Base-by-base conservation (phyloP, 2,797 vertebrate species). In the Protosalanx chinensis region DNA sequence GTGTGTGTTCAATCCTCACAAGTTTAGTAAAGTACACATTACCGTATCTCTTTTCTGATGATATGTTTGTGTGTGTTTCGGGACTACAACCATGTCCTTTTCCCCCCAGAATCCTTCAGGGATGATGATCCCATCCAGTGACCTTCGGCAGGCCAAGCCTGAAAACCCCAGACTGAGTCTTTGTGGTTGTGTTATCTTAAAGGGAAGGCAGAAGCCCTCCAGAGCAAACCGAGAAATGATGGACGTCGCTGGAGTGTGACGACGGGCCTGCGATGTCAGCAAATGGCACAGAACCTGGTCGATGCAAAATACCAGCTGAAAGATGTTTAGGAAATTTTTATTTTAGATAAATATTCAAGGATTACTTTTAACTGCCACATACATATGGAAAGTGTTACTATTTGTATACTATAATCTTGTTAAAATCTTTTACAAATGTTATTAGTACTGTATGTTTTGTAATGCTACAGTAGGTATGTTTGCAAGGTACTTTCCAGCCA, bases 141-240 rank as follows among this genome's bases (percentile, higher is more conserved):
- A 89, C 37, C 89, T 93, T 65, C 86, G 80, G 15, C 92, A 93
- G 85, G 78, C 84, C 41, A 56, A 5, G 5, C 90, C 92, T 0
- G 65, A 88, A 74, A 87, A 82, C n/a, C 91, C 93, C 0, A 29
- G 67, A 5, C 86, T 94, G 68, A 90, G 77, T 0, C 63, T 93
- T 71, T 90, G 86, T 33, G 16, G 61, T 2, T 0, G 0, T 0
- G 82, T 90, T 66, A 71, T 93, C 76, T 37, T 83, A 20, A 53
- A 69, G 64, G 75, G 78, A 0, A 78, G 81, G 73, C 62, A 0
- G 30, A 65, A 27, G 8, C 63, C 64, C 1, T 46, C 51, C 57
- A 69, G 37, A 15, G 70, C 7, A 0, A 29, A 0, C 23, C 82
- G 72, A 0, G 71, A 70, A 1, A 33, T 1, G 4, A 70, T 72